Evolutionary conservation across 1,140 invertebrate species (phyloP), one percentile per base, ranked within the genome.

Genomic region (Caenorhabditis latens): DNA sequence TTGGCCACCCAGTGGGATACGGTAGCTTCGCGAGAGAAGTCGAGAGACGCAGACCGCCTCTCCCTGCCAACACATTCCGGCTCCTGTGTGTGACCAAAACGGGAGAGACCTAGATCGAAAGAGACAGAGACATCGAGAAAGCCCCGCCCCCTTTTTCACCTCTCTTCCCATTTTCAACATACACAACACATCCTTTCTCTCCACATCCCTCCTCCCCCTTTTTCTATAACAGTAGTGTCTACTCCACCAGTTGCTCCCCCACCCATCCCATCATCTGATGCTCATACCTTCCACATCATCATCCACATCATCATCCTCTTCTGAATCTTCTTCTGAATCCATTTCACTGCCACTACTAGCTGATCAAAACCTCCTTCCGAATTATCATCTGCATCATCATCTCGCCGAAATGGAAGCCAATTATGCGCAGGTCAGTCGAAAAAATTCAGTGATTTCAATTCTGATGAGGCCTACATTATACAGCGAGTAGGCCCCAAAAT

Each of bases 401-500:
- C 71, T 79, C 24, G 53, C 50, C 71, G 71, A 79, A 9, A 79
- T 79, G 71, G 71, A 79, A 24, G 71, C 71, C 46, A 79, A 79
- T 79, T 79, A 79, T 79, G 71, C 71, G 53, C 71, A 79, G 71
- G 71, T 79, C 24, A 79, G 71, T 79, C 24, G 13, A 5, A 13
- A 46, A 11, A 13, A 24, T 50, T 13, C 43, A 79, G 14, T 79
- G 71, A 79, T 79, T 79, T 79, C 32, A n/a, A 79, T 79, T 79
- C 71, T 79, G 71, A 79, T 79, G 71, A 79, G 71, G 46, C 19
- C 71, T 24, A 50, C 71, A 79, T 79, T 79, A 79, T 79, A 79
- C 71, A 79, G 71, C 71, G 71, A 79, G 71, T 79, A 79, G 71
- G 71, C 46, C 71, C 71, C 32, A 79, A 79, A 79, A 79, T 32